Conservation (phyloP, 2,797 vertebrate species). For the Onychomys leucogaster region DNA sequence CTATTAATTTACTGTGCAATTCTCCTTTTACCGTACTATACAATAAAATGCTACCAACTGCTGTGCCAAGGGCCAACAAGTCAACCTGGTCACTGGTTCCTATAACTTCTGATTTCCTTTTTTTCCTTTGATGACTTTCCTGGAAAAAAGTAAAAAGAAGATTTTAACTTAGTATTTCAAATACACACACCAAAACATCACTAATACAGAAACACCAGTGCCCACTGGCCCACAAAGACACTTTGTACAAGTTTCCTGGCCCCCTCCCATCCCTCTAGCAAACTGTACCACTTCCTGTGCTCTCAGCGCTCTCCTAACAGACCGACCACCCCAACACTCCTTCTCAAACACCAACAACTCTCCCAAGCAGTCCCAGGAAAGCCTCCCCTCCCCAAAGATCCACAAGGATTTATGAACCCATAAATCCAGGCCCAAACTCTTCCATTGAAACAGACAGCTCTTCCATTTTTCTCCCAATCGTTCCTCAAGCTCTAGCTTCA, state of each 20-base stretch:
- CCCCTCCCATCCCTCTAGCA: not conserved
- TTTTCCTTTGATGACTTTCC: constrained; percentile 98
- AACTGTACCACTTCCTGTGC: not conserved
- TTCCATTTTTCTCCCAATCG: not conserved
- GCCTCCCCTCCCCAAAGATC: not conserved
- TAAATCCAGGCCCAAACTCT: not conserved
- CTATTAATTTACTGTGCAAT: constrained; percentile 97
- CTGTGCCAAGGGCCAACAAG: constrained; percentile 97
- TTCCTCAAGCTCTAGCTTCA: constrained; percentile 5
- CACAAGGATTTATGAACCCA: not conserved
- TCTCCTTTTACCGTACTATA: constrained; percentile 97
- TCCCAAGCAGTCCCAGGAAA: not conserved
- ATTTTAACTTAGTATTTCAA: constrained; percentile 70
- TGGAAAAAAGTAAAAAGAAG: constrained; percentile 74
- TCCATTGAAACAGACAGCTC: not conserved
- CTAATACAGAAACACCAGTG: constrained; percentile 25
- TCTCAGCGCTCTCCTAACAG: not conserved
- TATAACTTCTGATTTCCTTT: constrained; percentile 94
- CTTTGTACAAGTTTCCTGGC: not conserved
- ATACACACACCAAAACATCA: constrained; percentile 25
- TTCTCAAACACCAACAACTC: not conserved
- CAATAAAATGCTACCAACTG: constrained; percentile 96
- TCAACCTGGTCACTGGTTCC: constrained; percentile 91
- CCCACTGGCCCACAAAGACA: not conserved
- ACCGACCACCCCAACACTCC: not conserved